A percentile compares a stretch with the other conserved stretches of the same genome.
Conservation (phyloP, 2,797 vertebrate genomes). For the Synaphobranchus kaupii region DNA sequence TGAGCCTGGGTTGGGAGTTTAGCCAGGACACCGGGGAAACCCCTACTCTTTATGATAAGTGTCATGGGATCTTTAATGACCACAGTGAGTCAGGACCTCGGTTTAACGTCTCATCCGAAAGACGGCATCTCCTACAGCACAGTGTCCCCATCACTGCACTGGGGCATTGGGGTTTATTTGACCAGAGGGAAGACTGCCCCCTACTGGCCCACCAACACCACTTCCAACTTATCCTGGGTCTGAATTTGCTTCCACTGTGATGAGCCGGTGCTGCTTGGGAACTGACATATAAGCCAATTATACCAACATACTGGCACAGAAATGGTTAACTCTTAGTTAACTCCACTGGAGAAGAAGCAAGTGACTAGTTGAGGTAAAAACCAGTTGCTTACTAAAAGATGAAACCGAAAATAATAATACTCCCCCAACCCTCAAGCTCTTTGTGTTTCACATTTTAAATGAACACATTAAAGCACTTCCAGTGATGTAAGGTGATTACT, state of each 20-base stretch:
- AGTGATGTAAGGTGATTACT: background rate
- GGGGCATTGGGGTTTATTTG: no score
- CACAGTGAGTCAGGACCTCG: no score
- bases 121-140: no score
- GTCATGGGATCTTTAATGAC: no score
- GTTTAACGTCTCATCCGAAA: no score
- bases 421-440: background rate
- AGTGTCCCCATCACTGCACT: no score
- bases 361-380: background rate
- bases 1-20: no score
- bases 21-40: no score
- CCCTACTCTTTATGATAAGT: no score
- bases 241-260: background rate
- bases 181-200: no score
- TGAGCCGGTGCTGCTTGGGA: background rate
- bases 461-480: background rate
- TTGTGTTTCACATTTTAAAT: background rate
- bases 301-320: background rate
- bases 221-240: background rate
- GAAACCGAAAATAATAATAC: background rate
- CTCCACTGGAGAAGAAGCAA: background rate
- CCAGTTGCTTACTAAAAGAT: background rate
- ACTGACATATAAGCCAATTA: background rate
- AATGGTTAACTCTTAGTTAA: no score
- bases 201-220: no score